Conservation (phyloP, 2,888 invertebrate genomes). For the Campaea margaritaria region DNA sequence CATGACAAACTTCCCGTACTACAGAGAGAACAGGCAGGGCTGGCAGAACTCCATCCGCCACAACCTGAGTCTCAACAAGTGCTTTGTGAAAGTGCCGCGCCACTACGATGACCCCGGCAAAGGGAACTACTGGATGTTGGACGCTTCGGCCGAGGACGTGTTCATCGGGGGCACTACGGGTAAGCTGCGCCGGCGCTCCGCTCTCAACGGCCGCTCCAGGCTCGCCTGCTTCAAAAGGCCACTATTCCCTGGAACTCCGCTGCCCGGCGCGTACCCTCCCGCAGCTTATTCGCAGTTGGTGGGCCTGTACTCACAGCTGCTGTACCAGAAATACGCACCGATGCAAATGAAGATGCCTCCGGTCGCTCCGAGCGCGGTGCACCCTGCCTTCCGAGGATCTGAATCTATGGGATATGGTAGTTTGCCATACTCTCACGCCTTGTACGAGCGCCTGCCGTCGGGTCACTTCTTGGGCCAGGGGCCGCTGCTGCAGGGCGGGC, state of each 20-base stretch:
- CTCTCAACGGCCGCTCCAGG: slow-evolving; percentile 94
- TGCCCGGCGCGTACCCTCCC: slow-evolving; percentile 85
- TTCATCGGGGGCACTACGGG: slow-evolving; percentile 99
- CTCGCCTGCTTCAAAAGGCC: slow-evolving; percentile 95
- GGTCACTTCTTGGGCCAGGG: slow-evolving; percentile 64
- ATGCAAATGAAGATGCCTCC: slow-evolving; percentile 82
- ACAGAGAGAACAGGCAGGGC: slow-evolving; percentile 98
- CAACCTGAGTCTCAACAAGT: slow-evolving; percentile 98
- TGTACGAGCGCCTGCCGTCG: slow-evolving; percentile 70
- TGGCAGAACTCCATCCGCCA: slow-evolving; percentile 99
- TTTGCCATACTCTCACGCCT: slow-evolving; percentile 70
- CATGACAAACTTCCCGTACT: slow-evolving; percentile 99
- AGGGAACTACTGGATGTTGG: slow-evolving; percentile 99
- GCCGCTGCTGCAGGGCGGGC: slow-evolving; percentile 59
- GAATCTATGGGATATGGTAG: slow-evolving; percentile 73
- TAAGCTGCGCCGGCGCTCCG: slow-evolving; percentile 94
- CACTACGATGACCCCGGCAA: slow-evolving; percentile 99
- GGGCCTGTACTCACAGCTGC: slow-evolving; percentile 86
- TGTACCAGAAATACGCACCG: slow-evolving; percentile 88
- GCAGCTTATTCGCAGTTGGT: slow-evolving; percentile 85
- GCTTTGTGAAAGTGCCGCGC: slow-evolving; percentile 98
- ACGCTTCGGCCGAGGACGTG: slow-evolving; percentile 98
- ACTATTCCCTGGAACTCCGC: slow-evolving; percentile 86
- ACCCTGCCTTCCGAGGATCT: slow-evolving; percentile 76
- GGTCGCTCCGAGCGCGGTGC: slow-evolving; percentile 81